A percentile compares a stretch with the other conserved stretches of the same genome.
phyloP scores from a whole-genome alignment of 2,113 vertebrate genomes.

The Dolichotis patagonum region DNA sequence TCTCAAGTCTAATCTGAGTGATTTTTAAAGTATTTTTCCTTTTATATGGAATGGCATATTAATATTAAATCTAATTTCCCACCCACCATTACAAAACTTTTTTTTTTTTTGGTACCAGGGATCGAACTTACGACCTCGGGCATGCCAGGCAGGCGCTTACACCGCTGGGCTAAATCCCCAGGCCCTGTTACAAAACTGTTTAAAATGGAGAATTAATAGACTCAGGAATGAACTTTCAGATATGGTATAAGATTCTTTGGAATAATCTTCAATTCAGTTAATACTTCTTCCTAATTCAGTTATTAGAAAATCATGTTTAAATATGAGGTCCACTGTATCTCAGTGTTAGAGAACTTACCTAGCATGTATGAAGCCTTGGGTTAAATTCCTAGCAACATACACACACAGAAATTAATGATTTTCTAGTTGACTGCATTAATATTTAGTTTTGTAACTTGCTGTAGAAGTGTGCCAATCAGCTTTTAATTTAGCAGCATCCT shows the following conservation, averaged over 20 bases:
- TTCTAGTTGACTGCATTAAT: neutral
- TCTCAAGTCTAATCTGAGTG: neutral
- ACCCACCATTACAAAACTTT: neutral
- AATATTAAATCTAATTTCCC: neutral
- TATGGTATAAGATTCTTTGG: neutral
- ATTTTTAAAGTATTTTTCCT: neutral
- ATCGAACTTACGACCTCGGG: no score
- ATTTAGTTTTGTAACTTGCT: neutral
- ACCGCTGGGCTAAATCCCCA: no score
- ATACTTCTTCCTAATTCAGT: neutral
- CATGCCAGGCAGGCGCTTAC: no score
- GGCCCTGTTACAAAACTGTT: neutral
- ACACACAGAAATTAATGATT: neutral
- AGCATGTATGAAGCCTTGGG: neutral
- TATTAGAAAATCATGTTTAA: slow-evolving; percentile 36
- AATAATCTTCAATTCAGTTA: neutral
- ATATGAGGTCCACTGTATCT: neutral
- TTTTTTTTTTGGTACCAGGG: no score
- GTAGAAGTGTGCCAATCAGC: neutral
- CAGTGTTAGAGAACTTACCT: neutral
- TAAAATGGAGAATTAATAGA: neutral
- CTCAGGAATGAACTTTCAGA: slow-evolving; percentile 31
- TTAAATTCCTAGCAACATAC: neutral
- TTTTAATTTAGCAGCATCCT: neutral
- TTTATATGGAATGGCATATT: neutral